Conservation (phyloP, 2,797 vertebrate genomes). For the Echiichthys vipera region DNA sequence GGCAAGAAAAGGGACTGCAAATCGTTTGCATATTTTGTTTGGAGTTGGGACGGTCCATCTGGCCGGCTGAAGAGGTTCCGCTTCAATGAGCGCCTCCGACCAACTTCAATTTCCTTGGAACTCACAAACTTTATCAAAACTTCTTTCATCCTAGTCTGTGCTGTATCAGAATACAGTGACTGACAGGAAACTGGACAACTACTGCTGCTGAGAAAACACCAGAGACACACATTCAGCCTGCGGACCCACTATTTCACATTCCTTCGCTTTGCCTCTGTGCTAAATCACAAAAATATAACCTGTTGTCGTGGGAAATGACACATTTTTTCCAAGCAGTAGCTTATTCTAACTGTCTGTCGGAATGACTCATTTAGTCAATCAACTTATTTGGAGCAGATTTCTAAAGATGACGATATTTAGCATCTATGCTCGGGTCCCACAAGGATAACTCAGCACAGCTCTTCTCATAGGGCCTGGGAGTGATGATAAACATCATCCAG, state of each 20-base stretch:
- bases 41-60: slow-evolving; percentile 33
- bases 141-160: slow-evolving; percentile 35
- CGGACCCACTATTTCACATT: background rate
- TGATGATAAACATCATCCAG: slow-evolving; percentile 3
- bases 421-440: slow-evolving; percentile 5
- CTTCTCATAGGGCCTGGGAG: background rate
- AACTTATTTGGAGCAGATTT: slow-evolving; percentile 19
- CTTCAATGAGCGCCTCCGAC: slow-evolving; percentile 36
- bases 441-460: slow-evolving; percentile 8
- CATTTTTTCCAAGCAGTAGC: background rate
- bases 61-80: slow-evolving; percentile 28
- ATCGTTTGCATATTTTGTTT: slow-evolving; percentile 62
- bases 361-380: background rate
- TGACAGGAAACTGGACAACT: slow-evolving; percentile 43
- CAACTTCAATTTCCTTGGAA: slow-evolving; percentile 54
- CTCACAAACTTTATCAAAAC: slow-evolving; percentile 51
- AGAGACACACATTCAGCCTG: slow-evolving; percentile 6
- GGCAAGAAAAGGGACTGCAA: slow-evolving; percentile 19
- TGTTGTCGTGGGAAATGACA: slow-evolving; percentile 9
- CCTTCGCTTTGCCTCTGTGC: slow-evolving; percentile 2
- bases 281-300: slow-evolving; percentile 13
- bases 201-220: slow-evolving; percentile 7
- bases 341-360: background rate
- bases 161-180: slow-evolving; percentile 34
- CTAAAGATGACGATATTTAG: slow-evolving; percentile 13